Base-by-base conservation (phyloP, 1,140 invertebrate species). In the Drosophila truncata region DNA sequence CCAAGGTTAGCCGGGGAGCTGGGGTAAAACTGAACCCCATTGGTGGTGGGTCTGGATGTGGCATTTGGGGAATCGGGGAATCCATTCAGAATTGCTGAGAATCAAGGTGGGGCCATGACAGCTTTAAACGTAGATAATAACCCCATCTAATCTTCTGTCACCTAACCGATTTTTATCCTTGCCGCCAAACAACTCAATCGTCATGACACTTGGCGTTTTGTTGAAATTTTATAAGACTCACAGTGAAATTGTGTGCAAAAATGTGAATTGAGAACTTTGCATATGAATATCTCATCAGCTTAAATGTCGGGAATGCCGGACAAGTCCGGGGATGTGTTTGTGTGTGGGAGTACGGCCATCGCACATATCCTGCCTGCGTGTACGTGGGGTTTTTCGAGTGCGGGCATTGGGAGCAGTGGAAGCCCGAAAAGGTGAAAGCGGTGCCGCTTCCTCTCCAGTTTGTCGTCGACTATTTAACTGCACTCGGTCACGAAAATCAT, bases 401-500 rank as follows among this genome's bases (percentile, higher is more conserved):
- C 47, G 70, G 64, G 42, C 29, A 9, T 20, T 25, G 52, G 67
- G 61, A 69, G 52, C 73, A 72, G 49, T 72, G 60, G 52, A 60
- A 81, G 72, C 58, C 66, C 59, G 66, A 65, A 57, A 70, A 69
- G 82, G 62, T 77, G 78, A 63, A 73, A 72, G 73, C 81, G 49
- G 65, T 70, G 65, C 58, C 79, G 44, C 72, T 77, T 78, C 55
- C 80, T 59, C 54, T 69, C 52, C 66, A 66, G 84, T 80, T 87
- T 81, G 84, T 88, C 77, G 85, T 75, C 67, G 72, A 61, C 80
- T 90, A 61, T 90, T 90, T 90, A 90, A 90, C 86, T 90, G 85
- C 85, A 85, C 82, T 90, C 88, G 82, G 85, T 90, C 85, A 90
- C 85, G 85, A 90, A 90, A 90, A 85, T 90, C 85, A 90, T 90